A percentile compares a stretch with the other conserved stretches of the same genome.
Conservation (phyloP, 1,140 invertebrate genomes). For the Coenobita brevimanus region DNA sequence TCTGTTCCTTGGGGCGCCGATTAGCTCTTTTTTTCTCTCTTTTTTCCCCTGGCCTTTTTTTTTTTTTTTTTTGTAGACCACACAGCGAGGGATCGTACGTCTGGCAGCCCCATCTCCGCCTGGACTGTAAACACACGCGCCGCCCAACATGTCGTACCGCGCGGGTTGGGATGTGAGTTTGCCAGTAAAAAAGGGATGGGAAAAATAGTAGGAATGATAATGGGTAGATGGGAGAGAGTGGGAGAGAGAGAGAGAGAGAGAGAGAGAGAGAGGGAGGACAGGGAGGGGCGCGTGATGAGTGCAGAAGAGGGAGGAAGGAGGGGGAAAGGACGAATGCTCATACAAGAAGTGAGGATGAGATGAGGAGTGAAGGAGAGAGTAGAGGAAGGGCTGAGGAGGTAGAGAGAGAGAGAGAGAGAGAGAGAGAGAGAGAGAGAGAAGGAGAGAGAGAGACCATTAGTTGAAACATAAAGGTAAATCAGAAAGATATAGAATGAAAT, state of each 20-base stretch:
- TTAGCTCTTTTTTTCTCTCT: conserved; percentile 15
- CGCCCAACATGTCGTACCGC: no score
- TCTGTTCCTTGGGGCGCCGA: conserved; percentile 12
- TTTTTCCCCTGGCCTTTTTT: no score
- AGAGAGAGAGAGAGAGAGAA: conserved; percentile 9
- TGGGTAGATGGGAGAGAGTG: not conserved
- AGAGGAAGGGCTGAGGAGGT: not conserved
- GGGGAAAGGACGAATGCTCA: not conserved
- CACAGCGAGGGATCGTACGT: conserved; percentile 22
- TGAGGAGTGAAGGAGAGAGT: not conserved
- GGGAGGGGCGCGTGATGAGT: not conserved
- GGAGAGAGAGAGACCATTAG: not conserved
- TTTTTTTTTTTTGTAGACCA: conserved; percentile 28
- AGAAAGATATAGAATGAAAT: not conserved
- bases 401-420: not conserved
- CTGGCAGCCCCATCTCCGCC: not conserved
- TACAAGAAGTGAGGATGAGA: not conserved
- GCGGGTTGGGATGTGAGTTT: no score
- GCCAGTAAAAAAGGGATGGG: not conserved
- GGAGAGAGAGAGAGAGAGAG: no score
- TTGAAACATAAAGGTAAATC: not conserved
- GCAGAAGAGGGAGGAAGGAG: not conserved
- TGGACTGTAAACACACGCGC: no score
- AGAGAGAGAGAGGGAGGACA: not conserved
- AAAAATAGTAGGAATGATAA: not conserved